Evolutionary conservation across 92 coral and sea anemone genomes (phyloP).

Genomic region (Epizoanthus scotinus): DNA sequence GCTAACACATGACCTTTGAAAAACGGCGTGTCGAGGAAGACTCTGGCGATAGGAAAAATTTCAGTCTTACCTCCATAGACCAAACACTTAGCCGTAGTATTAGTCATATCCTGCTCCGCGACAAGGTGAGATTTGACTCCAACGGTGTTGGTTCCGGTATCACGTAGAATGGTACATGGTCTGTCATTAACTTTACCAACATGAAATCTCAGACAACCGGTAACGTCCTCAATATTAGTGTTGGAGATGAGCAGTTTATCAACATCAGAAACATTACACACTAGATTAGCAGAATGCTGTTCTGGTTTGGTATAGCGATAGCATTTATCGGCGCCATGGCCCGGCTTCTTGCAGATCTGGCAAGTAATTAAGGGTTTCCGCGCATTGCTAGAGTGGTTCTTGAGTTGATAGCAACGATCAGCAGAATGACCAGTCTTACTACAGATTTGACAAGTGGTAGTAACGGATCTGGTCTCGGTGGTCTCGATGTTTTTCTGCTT

Average conservation of each 20-base stretch:
- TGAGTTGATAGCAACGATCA: neutral
- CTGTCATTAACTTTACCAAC: slow-evolving; percentile 1
- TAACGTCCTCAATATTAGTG: slow-evolving; percentile 5
- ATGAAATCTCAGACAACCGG: neutral
- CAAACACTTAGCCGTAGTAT: neutral
- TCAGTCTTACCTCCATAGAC: neutral
- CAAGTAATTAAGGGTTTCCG: neutral
- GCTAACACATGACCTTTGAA: slow-evolving; percentile 2
- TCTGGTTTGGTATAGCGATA: neutral
- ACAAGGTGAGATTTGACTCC: slow-evolving; percentile 10
- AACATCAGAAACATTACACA: neutral
- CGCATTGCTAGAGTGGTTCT: neutral
- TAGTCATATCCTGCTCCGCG: neutral
- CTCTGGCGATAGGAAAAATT: neutral
- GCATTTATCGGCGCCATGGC: neutral
- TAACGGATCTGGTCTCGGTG: neutral
- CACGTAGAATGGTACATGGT: slow-evolving; percentile 1
- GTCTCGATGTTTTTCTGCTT: too few species aligned
- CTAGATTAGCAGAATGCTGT: neutral
- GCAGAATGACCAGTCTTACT: slow-evolving; percentile 3
- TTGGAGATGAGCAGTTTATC: neutral
- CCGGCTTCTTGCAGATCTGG: neutral
- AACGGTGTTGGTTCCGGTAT: slow-evolving; percentile 6
- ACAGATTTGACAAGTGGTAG: slow-evolving; percentile 3
- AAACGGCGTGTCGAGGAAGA: neutral